Conservation (phyloP, 2,113 vertebrate genomes). For the Lampris incognitus region DNA sequence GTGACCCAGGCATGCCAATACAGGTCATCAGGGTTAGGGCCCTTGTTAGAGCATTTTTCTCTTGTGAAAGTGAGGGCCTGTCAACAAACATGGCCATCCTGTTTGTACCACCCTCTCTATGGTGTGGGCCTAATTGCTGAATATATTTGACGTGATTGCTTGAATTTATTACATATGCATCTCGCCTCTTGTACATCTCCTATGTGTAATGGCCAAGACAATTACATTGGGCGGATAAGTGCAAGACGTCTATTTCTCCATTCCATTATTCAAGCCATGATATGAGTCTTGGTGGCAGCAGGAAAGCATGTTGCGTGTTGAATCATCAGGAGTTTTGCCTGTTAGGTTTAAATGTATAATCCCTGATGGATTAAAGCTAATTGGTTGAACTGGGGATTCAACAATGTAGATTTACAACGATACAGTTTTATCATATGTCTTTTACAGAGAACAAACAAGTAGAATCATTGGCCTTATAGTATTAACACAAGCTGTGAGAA, state of each 20-base stretch:
- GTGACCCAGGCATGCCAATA: constrained; percentile 10
- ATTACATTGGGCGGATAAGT: constrained; percentile 64
- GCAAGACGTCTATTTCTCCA: constrained; percentile 20
- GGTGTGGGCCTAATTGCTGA: constrained; percentile 57
- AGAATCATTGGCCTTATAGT: too few relatives aligned
- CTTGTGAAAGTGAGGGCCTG: constrained; percentile 34
- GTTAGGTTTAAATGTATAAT: constrained; percentile 21
- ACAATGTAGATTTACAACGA: background rate
- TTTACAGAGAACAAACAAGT: constrained; percentile 13
- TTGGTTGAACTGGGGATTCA: constrained; percentile 13
- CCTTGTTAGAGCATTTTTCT: constrained; percentile 50
- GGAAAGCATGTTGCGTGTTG: constrained; percentile 36
- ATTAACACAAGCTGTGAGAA: too few relatives aligned
- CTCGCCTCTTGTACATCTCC: constrained; percentile 39
- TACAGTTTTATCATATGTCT: background rate
- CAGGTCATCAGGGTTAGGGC: constrained; percentile 38
- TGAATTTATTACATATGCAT: constrained; percentile 48
- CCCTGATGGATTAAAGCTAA: constrained; percentile 33
- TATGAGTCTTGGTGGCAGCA: constrained; percentile 50
- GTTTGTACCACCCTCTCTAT: constrained; percentile 48
- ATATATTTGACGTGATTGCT: constrained; percentile 65
- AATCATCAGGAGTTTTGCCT: constrained; percentile 23
- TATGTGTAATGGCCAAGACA: constrained; percentile 50
- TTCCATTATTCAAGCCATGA: constrained; percentile 39
- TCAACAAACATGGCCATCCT: constrained; percentile 32